Evolutionary conservation across 1,140 invertebrate genomes (phyloP), one percentile per base, ranked within the genome.

Genomic region (Drosophila sproati): DNA sequence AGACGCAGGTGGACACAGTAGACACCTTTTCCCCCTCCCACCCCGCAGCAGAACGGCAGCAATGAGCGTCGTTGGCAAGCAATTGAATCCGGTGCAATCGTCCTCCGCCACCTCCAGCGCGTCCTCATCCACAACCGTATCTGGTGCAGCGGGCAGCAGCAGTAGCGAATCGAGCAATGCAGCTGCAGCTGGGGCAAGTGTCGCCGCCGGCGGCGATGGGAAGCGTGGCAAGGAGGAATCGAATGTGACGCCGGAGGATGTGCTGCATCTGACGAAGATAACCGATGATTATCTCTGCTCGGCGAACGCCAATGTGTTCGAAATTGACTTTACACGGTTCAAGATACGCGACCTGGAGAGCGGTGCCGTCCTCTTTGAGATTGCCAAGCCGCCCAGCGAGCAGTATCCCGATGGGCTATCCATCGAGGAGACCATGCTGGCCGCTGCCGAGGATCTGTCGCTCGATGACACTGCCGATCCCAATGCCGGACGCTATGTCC

Each of bases 321-420:
- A 99, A 80, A 99, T 99, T 91, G 98, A 99, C 93, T 99, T 99
- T 93, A 98, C 98, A 34, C 95, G 97, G 76, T 99, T 99, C 93
- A 98, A 99, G 94, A 98, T 99, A 73, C 94, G 98, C 63, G 98
- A 99, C 93, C 94, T 99, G 91, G 98, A 99, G 86, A 97, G 96
- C 71, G 97, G 97, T 28, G 96, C 96, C 5, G 95, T 98, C 45
- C 94, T 99, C 29, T 99, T 99, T 94, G 98, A 99, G 94, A 99
- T 99, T 67, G 97, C 97, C 4, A 99, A 99, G 93, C 98, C 98
- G 32, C 94, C 95, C n/a, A 94, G 94, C 48, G 91, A 92, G 57
- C 94, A 94, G 51, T 93, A 82, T 57, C 93, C 95, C 41, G 94
- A 95, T 66, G 93, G 95, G 34, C 34, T 89, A 1, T 94, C 93